Evolutionary conservation across 2,797 vertebrate species (phyloP).

Genomic region (Xenentodon cancila): DNA sequence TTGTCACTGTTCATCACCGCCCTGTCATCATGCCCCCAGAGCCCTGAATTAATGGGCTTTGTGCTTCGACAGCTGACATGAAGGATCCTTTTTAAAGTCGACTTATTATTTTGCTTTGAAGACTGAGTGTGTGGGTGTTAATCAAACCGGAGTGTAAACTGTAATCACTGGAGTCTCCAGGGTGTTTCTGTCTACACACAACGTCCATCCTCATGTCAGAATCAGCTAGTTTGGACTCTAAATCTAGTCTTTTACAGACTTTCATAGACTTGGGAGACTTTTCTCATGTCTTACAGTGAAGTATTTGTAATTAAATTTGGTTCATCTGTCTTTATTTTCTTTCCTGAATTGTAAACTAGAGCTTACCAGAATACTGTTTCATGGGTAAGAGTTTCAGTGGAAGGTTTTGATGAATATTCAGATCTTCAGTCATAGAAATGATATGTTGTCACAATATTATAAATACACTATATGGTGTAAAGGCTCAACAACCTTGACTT

Average conservation of each 20-base stretch:
- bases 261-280: background rate
- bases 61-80: conserved; percentile 44
- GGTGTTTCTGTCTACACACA: conserved; percentile 25
- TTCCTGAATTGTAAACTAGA: no score
- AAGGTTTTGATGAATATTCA: no score
- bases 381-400: no score
- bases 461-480: no score
- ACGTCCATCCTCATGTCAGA: background rate
- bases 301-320: no score
- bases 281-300: no score
- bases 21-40: conserved; percentile 30
- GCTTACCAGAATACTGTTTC: no score
- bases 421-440: no score
- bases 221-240: background rate
- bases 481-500: no score
- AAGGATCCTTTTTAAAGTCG: conserved; percentile 50
- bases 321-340: no score
- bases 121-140: conserved; percentile 33
- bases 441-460: no score
- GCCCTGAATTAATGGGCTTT: conserved; percentile 39
- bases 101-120: conserved; percentile 36
- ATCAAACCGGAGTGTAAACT: conserved; percentile 36
- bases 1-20: conserved; percentile 39
- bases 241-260: background rate
- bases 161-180: conserved; percentile 31